A percentile compares a stretch with the other conserved stretches of the same genome.
Conservation (phyloP, 2,888 invertebrate species). For the Boloria selene region DNA sequence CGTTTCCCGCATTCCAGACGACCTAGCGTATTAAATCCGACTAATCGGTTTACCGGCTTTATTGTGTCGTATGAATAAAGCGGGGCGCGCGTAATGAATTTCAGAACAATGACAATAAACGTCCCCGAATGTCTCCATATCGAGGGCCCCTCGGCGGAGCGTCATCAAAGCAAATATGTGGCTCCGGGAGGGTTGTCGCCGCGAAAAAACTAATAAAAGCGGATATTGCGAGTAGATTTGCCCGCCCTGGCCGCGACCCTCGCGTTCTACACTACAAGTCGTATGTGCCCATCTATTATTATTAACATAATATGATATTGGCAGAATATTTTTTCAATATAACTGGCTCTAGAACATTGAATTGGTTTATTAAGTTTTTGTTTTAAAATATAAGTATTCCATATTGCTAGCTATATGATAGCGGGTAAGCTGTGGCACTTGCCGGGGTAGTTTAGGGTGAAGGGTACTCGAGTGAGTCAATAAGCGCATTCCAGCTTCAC, state of each 20-base stretch:
- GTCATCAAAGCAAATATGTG: slow-evolving; percentile 44
- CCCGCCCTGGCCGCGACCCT: not conserved
- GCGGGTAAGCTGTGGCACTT: not conserved
- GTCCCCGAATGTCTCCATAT: slow-evolving; percentile 33
- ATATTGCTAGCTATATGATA: no score
- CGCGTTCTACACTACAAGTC: no score
- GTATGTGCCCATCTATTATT: no score
- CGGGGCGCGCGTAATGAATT: slow-evolving; percentile 38
- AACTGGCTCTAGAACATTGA: no score
- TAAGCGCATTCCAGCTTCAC: slow-evolving; percentile 66
- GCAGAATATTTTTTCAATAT: not conserved
- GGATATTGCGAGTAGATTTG: slow-evolving; percentile 65
- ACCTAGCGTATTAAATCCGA: slow-evolving; percentile 28
- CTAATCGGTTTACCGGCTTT: slow-evolving; percentile 30
- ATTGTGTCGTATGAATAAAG: slow-evolving; percentile 36
- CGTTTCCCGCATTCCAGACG: slow-evolving; percentile 24
- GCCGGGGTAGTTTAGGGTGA: slow-evolving; percentile 27
- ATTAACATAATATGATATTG: not conserved
- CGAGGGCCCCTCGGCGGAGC: slow-evolving; percentile 27
- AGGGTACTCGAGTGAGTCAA: slow-evolving; percentile 59
- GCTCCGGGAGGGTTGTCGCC: slow-evolving; percentile 59
- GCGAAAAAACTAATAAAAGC: slow-evolving; percentile 78
- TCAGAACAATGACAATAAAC: slow-evolving; percentile 40
- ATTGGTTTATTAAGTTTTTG: no score
- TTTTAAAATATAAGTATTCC: no score